phyloP scores from a whole-genome alignment of 1,140 invertebrate species.

The Adoxophyes honmai region DNA sequence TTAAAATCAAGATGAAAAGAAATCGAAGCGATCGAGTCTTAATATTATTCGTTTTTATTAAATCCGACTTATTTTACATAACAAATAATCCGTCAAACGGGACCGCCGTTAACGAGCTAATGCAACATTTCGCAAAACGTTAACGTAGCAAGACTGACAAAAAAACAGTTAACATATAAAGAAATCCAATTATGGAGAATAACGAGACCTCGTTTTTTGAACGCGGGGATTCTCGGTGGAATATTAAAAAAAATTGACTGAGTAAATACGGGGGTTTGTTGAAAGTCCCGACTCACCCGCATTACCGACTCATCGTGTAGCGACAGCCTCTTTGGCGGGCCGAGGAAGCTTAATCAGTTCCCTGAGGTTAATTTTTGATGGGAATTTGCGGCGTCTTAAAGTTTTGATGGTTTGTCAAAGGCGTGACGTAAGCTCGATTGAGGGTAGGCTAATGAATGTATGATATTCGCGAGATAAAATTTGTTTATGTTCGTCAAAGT shows the following conservation, averaged over 20 bases:
- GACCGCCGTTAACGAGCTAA: not conserved
- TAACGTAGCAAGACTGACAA: constrained; percentile 22
- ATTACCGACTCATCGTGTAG: constrained; percentile 13
- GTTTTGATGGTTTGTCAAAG: no score
- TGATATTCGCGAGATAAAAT: no score
- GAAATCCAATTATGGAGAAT: constrained; percentile 46
- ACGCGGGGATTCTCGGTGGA: constrained; percentile 33
- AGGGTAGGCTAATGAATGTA: no score
- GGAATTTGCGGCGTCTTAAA: no score
- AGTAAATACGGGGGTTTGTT: constrained; percentile 33
- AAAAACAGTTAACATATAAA: constrained; percentile 42
- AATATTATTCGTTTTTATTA: not conserved
- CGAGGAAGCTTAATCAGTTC: no score
- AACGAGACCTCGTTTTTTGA: constrained; percentile 34
- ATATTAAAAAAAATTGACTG: constrained; percentile 41
- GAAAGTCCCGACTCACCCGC: constrained; percentile 25
- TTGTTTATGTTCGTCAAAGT: no score
- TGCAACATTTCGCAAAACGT: constrained; percentile 3
- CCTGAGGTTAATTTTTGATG: no score
- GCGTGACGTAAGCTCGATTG: no score
- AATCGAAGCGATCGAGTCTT: no score
- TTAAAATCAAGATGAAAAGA: not conserved
- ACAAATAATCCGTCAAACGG: not conserved
- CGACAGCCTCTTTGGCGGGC: not conserved
- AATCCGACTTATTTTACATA: not conserved